phyloP scores from a whole-genome alignment of 92 coral and sea anemone genomes.

The Meandrina meandrites region DNA sequence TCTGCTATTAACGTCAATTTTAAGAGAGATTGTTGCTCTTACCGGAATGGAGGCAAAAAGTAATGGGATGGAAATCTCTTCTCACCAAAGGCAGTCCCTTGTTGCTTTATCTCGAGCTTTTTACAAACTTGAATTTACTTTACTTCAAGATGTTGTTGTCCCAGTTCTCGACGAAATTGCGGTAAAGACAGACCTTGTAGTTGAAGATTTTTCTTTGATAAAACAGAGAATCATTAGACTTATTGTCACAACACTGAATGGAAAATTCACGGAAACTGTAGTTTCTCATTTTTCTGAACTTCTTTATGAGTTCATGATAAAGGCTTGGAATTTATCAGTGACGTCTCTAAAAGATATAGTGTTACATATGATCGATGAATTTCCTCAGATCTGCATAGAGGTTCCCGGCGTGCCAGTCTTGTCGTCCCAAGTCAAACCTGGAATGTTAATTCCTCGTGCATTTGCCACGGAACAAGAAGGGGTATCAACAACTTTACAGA shows the following conservation, averaged over 20 bases:
- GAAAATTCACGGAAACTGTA: constrained; percentile 64
- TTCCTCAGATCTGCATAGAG: constrained; percentile 73
- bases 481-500: constrained; percentile 22
- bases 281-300: constrained; percentile 57
- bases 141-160: constrained; percentile 30
- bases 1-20: constrained; percentile 63
- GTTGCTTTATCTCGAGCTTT: constrained; percentile 68
- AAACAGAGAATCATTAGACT: constrained; percentile 38
- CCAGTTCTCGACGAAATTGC: constrained; percentile 56
- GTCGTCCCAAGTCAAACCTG: constrained; percentile 68
- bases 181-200: constrained; percentile 26
- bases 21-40: constrained; percentile 52
- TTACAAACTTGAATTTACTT: constrained; percentile 35
- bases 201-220: constrained; percentile 1
- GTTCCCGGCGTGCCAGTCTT: constrained; percentile 74
- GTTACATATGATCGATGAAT: constrained; percentile 64
- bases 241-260: constrained; percentile 65
- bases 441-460: constrained; percentile 83
- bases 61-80: constrained; percentile 33
- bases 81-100: constrained; percentile 48
- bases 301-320: constrained; percentile 52
- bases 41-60: constrained; percentile 5
- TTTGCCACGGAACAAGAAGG: constrained; percentile 67
- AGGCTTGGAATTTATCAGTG: constrained; percentile 34
- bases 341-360: constrained; percentile 47